phyloP scores from a whole-genome alignment of 2,888 invertebrate species.

The Pheosia tremula region DNA sequence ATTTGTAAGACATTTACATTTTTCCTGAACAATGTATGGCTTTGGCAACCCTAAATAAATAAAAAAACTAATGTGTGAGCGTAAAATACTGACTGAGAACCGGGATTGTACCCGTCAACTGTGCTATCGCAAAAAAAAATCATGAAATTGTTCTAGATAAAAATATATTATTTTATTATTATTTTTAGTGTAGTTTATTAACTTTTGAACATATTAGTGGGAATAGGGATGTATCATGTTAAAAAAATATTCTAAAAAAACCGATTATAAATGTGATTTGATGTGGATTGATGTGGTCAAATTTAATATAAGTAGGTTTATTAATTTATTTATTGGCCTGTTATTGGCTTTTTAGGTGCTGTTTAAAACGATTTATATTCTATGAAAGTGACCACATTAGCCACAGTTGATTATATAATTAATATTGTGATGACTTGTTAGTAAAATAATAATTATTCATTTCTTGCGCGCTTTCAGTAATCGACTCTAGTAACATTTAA shows the following conservation, averaged over 20 bases:
- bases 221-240: slow-evolving; percentile 12
- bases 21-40: too few relatives aligned
- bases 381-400: neutral
- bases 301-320: neutral
- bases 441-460: neutral
- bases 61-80: too few relatives aligned
- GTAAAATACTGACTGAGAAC: too few relatives aligned
- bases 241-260: neutral
- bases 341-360: slow-evolving; percentile 4
- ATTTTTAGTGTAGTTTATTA: neutral
- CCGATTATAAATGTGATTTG: neutral
- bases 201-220: slow-evolving; percentile 28
- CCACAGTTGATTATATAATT: neutral
- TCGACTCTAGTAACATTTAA: neutral
- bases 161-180: neutral
- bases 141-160: too few relatives aligned
- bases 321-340: neutral
- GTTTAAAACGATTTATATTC: neutral
- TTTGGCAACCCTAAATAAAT: too few relatives aligned
- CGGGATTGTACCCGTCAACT: too few relatives aligned
- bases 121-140: too few relatives aligned
- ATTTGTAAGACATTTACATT: too few relatives aligned
- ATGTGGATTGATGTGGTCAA: neutral
- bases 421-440: neutral
- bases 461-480: neutral